Conservation (phyloP, 2,797 vertebrate genomes). For the Galago senegalensis region DNA sequence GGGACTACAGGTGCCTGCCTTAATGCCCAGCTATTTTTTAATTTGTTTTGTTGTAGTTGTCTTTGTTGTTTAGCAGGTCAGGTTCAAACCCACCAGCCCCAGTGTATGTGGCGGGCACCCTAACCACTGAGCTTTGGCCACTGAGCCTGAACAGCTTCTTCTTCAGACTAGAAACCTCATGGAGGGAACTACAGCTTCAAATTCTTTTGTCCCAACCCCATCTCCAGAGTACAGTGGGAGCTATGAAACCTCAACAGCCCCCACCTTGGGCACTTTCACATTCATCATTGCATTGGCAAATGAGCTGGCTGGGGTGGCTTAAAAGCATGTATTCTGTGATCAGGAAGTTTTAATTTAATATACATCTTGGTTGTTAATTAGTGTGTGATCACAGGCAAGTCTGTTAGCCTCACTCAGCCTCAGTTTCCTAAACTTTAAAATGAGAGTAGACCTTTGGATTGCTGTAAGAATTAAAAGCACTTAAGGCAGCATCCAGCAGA, state of each 20-base stretch:
- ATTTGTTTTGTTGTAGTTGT: too few relatives aligned
- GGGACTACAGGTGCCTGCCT: too few relatives aligned
- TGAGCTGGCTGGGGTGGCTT: not conserved
- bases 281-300: not conserved
- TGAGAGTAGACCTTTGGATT: not conserved
- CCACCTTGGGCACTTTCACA: accelerated
- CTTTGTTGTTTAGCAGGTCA: too few relatives aligned
- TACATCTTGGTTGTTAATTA: not conserved
- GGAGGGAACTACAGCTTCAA: not conserved
- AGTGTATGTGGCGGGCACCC: too few relatives aligned
- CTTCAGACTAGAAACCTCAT: not conserved
- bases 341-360: not conserved
- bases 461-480: conserved; percentile 14
- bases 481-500: not conserved
- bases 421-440: not conserved
- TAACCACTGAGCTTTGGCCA: too few relatives aligned
- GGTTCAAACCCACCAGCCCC: too few relatives aligned
- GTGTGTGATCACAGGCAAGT: not conserved
- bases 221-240: not conserved
- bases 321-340: not conserved
- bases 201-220: not conserved
- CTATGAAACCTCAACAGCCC: not conserved
- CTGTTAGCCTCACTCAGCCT: conserved; percentile 17
- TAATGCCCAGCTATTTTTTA: too few relatives aligned
- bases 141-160: not conserved